Conservation (phyloP, 2,888 invertebrate genomes). For the Hemicrepidius hirtus region DNA sequence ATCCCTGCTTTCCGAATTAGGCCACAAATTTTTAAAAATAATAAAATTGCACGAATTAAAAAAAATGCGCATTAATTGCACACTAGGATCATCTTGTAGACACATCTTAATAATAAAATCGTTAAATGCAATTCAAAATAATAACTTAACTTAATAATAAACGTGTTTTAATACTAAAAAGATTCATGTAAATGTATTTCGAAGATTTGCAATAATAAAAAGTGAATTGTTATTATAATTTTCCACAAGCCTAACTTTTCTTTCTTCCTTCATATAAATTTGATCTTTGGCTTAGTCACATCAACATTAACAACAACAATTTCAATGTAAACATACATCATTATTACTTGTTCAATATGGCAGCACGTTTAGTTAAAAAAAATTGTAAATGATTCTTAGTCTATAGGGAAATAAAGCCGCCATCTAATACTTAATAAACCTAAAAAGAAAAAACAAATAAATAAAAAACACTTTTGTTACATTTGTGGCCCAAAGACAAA, state of each 20-base stretch:
- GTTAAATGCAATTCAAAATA: no score
- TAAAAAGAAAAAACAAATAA: conserved; percentile 10
- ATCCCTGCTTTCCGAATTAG: no score
- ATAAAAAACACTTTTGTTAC: conserved; percentile 8
- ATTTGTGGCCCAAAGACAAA: conserved; percentile 16
- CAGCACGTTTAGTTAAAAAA: conserved; percentile 24
- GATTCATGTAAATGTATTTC: no score
- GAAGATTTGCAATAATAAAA: conserved; percentile 1
- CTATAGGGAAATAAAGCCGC: background rate
- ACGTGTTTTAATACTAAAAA: no score
- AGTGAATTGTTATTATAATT: conserved; percentile 1
- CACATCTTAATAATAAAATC: no score
- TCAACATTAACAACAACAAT: conserved; percentile 31
- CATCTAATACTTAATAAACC: background rate
- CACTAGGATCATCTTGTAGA: background rate
- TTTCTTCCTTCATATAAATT: conserved; percentile 16
- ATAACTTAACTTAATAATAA: no score
- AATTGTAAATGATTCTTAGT: no score
- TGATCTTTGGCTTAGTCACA: conserved; percentile 39
- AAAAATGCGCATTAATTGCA: conserved; percentile 1
- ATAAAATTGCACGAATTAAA: background rate
- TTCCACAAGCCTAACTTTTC: conserved; percentile 2
- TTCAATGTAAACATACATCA: conserved; percentile 15
- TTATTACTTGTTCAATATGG: conserved; percentile 11
- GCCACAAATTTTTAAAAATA: background rate